Conservation (phyloP, 2,888 invertebrate genomes). For the Tolmerus cingulatus region DNA sequence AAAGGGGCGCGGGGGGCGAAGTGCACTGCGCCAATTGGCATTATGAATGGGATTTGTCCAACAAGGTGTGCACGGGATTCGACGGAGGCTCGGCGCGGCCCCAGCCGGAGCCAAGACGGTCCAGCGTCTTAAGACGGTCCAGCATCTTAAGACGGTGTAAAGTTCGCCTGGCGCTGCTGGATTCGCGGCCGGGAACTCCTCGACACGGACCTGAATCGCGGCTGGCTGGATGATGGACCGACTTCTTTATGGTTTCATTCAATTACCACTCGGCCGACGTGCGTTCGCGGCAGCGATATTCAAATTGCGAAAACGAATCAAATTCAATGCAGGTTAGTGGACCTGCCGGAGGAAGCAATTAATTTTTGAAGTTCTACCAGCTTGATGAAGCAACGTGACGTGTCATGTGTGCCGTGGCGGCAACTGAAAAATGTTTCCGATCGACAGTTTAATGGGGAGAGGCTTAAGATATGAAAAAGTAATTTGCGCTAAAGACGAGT, state of each 20-base stretch:
- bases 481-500: not conserved
- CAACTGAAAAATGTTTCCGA: not conserved
- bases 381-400: not conserved
- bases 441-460: not conserved
- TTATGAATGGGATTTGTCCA: slow-evolving; percentile 32
- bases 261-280: not conserved
- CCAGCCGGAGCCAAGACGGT: not conserved
- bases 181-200: not conserved
- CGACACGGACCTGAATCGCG: not conserved
- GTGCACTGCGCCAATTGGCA: slow-evolving; percentile 28
- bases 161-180: not conserved
- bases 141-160: not conserved
- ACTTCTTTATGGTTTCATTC: not conserved
- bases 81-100: not conserved
- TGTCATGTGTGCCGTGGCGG: not conserved
- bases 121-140: not conserved
- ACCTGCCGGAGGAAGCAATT: not conserved
- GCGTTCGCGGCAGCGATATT: not conserved
- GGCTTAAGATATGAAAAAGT: not conserved
- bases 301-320: not conserved
- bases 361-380: not conserved
- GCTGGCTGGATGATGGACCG: not conserved
- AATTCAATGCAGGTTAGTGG: not conserved
- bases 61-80: not conserved
- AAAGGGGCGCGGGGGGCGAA: not conserved